Evolutionary conservation across 2,797 vertebrate genomes (phyloP), one percentile per base, ranked within the genome.

Genomic region (Cyprinella venusta): DNA sequence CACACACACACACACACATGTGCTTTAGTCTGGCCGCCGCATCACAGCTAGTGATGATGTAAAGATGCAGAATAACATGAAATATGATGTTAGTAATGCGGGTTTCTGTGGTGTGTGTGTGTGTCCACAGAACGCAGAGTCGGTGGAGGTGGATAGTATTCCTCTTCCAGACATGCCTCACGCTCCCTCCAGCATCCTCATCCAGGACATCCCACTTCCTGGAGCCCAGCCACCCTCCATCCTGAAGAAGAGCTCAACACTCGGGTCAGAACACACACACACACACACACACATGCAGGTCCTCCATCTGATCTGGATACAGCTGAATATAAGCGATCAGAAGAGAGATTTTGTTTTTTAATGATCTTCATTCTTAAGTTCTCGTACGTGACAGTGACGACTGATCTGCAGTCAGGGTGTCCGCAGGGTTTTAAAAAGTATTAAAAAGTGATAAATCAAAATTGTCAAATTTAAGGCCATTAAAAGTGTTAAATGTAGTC

Each of bases 121-220:
- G 36, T 36, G 36, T 36, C 36, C 36, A 36, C 26, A 85, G 98
- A 99, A 99, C 82, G 98, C 98, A 15, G 97, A 99, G 86, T 97
- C 97, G 0, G 97, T 99, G 88, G 98, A 99, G 89, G 98, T 99
- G 65, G 98, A 99, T 91, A 99, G 97, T 78, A 99, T 99, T 86
- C 98, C 98, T n/a, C 91, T 99, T 80, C 98, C 98, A 71, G 98
- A 99, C 81, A 97, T 99, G 97, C 98, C 98, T 0, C 98, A 99
- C 1, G 98, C 98, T 16, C 98, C 98, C 5, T 99, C 98, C 87
- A 99, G 97, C 88, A 99, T 99, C 87, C 94, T 98, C 70, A 98
- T 99, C 89, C 97, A 99, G 89, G 98, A 99, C 88, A 99, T 99
- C 89, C 98, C 98, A 0, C 92, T 99, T 79, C 98, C 98, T 36